Base-by-base conservation (phyloP, 2,113 vertebrate species). In the Channa maculata region DNA sequence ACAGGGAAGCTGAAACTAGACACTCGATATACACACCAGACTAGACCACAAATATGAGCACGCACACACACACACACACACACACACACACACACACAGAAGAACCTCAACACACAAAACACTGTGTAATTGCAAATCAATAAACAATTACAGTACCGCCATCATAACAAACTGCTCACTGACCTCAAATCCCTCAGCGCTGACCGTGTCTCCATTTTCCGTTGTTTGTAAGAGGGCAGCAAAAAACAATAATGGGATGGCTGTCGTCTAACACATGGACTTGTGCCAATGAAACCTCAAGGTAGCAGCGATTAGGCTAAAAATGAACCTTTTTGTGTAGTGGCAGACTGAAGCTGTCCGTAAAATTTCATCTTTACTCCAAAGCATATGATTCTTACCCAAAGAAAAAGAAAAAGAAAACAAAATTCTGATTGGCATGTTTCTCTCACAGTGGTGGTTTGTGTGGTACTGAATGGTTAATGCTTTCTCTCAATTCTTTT, bases 71-170 rank as follows among this genome's bases (percentile, higher is more conserved):
- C 54, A 52, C 58, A 73, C 48, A 65, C 63, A 52, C 58, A 73
- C 48, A 65, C 63, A 73, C 69, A 63, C 51, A 34, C 50, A 62
- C 54, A 37, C 52, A 49, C 5, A 51, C 34, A 37, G 48, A 15
- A 63, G 81, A 82, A 71, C 58, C 70, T 33, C 45, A 61, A 72
- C 74, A 71, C 73, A 86, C 67, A 71, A 73, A 86, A 68, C 76
- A 88, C 63, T 65, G 49, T 79, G 84, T 86, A 86, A 89, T 87
- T 90, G 88, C 82, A 87, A 90, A 92, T 92, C 88, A 81, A 91
- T 92, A 90, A 90, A 90, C 88, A 89, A 85, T 92, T 88, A 90
- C 76, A 74, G 69, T 24, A 68, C 53, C 63, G 39, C 64, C 65
- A 58, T 90, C 80, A 88, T 88, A 88, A 85, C 83, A 81, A 73